These are phyloP conservation scores for Monoplex corrugatus DNA, from an alignment of 2,888 invertebrate species.

Conservation along the genomic window DNA sequence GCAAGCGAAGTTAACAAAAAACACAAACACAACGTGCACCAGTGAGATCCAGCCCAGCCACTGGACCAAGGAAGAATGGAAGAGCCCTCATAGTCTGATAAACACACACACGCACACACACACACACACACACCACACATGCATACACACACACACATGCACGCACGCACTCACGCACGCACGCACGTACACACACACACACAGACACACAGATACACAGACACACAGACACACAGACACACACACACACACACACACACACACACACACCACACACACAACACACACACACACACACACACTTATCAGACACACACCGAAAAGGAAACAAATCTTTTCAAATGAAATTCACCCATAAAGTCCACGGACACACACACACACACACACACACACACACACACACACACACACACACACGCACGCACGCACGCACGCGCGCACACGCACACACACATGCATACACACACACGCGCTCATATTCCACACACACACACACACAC, in stretches of 20 bases:
- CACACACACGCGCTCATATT: not conserved
- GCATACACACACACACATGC: constrained; percentile 7
- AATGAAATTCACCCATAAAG: not conserved
- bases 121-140: constrained; percentile 3
- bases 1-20: no score
- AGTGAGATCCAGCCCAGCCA: no score
- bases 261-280: constrained; percentile 17
- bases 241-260: constrained; percentile 24
- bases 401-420: not conserved
- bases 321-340: not conserved
- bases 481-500: not conserved
- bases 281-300: not conserved
- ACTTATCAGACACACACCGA: not conserved
- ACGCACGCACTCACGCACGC: constrained; percentile 9
- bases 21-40: no score
- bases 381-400: constrained; percentile 11
- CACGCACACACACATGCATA: not conserved
- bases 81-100: no score
- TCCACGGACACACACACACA: constrained; percentile 11
- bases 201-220: constrained; percentile 3
- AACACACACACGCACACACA: not conserved
- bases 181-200: constrained; percentile 12
- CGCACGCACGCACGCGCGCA: not conserved
- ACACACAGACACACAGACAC: not conserved
- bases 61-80: no score